These are phyloP conservation scores for Prionailurus bengalensis DNA, from an alignment of 2,113 vertebrate species.

Conservation along the genomic window DNA sequence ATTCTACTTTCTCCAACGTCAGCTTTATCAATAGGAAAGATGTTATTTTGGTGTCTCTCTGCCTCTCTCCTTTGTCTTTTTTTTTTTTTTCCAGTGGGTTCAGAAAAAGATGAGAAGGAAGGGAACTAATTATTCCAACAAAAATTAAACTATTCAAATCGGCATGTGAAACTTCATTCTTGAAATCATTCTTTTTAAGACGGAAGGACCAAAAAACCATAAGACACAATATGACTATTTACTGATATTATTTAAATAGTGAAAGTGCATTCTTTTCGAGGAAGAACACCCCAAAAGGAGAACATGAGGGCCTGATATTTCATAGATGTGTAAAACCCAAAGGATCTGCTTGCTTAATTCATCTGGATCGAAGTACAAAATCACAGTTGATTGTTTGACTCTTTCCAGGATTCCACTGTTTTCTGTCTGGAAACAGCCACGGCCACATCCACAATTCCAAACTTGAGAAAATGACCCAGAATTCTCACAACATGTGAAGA, in stretches of 20 bases:
- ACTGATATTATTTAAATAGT: not conserved
- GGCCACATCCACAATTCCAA: not conserved
- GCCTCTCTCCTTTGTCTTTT: not conserved
- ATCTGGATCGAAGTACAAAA: not conserved
- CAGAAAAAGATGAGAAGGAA: not conserved
- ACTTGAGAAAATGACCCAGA: constrained; percentile 41
- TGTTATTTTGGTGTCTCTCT: not conserved
- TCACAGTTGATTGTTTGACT: not conserved
- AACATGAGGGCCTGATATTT: not conserved
- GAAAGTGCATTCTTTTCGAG: not conserved
- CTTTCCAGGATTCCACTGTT: constrained; percentile 8
- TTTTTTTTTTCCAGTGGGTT: not conserved
- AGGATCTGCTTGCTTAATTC: not conserved
- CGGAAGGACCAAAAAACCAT: not conserved
- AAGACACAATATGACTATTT: not conserved
- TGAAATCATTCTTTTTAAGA: constrained; percentile 18
- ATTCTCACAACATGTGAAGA: not conserved
- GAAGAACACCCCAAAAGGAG: not conserved
- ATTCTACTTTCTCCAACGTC: not conserved
- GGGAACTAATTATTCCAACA: not conserved
- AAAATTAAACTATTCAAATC: not conserved
- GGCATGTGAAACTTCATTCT: not conserved
- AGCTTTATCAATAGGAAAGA: not conserved
- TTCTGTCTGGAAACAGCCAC: constrained; percentile 35
- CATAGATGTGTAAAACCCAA: not conserved